phyloP scores from a whole-genome alignment of 2,113 vertebrate genomes.

The Bucco capensis region DNA sequence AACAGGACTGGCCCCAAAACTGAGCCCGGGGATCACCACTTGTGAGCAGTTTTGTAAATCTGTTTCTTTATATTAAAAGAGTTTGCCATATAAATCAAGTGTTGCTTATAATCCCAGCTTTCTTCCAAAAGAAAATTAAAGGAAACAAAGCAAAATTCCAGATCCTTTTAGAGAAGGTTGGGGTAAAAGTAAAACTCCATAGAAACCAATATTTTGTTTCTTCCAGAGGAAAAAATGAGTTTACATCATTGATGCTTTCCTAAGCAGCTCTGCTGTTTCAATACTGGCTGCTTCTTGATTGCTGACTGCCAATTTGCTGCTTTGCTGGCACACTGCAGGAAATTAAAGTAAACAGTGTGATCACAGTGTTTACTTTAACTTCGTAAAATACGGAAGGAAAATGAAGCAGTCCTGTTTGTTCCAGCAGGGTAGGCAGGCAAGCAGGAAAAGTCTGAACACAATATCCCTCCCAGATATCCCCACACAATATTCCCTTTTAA shows the following conservation, averaged over 20 bases:
- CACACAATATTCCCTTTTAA: conserved; percentile 35
- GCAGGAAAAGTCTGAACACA: conserved; percentile 57
- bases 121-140: conserved; percentile 21
- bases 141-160: not conserved
- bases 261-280: conserved; percentile 58
- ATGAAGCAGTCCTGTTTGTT: conserved; percentile 64
- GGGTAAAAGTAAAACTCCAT: conserved; percentile 12
- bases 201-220: conserved; percentile 49
- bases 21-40: no score
- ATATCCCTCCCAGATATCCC: conserved; percentile 44
- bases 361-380: conserved; percentile 68
- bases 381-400: conserved; percentile 67
- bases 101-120: not conserved
- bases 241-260: conserved; percentile 52
- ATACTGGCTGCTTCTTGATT: conserved; percentile 52
- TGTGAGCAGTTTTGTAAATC: not conserved
- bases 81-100: not conserved
- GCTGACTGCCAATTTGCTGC: conserved; percentile 68
- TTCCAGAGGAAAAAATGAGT: conserved; percentile 15
- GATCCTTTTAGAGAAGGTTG: conserved; percentile 13
- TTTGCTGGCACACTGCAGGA: conserved; percentile 64
- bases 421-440: conserved; percentile 49
- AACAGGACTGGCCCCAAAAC: no score
- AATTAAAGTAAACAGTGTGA: conserved; percentile 70
- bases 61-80: not conserved